These are phyloP conservation scores for Microplitis mediator DNA, from an alignment of 1,140 invertebrate genomes.

Conservation along the genomic window DNA sequence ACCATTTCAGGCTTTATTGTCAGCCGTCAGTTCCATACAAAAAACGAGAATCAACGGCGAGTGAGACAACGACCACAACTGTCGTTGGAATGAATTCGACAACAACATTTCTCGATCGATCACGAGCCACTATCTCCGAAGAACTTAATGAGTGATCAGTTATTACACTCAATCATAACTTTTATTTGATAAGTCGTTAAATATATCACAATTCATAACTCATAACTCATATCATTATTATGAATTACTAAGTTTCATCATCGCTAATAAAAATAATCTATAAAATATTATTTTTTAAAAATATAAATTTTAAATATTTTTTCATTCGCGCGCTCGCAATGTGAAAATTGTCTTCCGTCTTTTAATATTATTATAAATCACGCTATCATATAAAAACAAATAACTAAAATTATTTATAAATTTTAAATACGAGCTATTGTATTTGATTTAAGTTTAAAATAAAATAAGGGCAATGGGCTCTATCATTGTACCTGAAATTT, in stretches of 20 bases:
- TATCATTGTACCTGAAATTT: background rate
- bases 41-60: conserved; percentile 73
- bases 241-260: background rate
- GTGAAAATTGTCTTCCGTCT: background rate
- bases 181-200: background rate
- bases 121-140: conserved; percentile 49
- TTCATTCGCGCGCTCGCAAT: background rate
- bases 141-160: conserved; percentile 34
- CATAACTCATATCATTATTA: too few species aligned
- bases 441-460: background rate
- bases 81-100: conserved; percentile 61
- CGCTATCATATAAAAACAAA: too few species aligned
- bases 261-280: too few species aligned
- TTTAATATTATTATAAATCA: too few species aligned
- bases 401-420: background rate
- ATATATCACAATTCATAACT: too few species aligned
- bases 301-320: too few species aligned
- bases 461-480: background rate
- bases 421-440: background rate
- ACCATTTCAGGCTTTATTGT: conserved; percentile 65
- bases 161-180: background rate
- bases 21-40: conserved; percentile 65
- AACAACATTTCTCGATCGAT: conserved; percentile 51
- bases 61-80: conserved; percentile 74
- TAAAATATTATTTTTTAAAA: background rate